A percentile compares a stretch with the other conserved stretches of the same genome.
Conservation (phyloP, 2,113 vertebrate species). For the Petrocephalus zakoni region DNA sequence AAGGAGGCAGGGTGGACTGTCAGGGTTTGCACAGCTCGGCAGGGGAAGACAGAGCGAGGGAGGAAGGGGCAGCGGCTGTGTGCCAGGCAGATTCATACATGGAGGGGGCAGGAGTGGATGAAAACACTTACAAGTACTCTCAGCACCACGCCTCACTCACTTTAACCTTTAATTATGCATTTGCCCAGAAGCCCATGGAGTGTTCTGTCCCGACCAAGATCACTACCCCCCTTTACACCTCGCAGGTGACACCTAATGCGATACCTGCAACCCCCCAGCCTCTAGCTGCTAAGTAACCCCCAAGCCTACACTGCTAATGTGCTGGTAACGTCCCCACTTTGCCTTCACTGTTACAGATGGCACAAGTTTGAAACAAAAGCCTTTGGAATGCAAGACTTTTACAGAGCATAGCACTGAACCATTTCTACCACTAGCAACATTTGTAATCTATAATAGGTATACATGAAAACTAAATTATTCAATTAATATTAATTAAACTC, state of each 20-base stretch:
- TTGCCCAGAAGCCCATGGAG: not conserved
- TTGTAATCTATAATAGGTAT: not conserved
- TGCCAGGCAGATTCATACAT: not conserved
- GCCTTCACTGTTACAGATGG: not conserved
- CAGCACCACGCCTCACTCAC: not conserved
- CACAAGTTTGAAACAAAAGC: not conserved
- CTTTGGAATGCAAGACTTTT: not conserved
- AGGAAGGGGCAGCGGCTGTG: not conserved
- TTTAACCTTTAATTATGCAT: constrained; percentile 4
- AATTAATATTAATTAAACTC: not conserved
- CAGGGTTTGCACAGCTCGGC: constrained; percentile 44
- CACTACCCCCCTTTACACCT: not conserved
- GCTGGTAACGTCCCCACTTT: not conserved
- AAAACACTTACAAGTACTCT: not conserved
- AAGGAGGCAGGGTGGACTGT: constrained; percentile 63
- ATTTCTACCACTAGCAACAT: not conserved
- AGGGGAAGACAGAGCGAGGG: constrained; percentile 10
- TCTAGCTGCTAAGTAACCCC: not conserved
- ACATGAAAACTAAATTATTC: not conserved
- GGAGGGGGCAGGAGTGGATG: constrained; percentile 21
- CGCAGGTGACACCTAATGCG: not conserved
- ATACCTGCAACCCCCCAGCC: not conserved
- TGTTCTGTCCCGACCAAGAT: not conserved
- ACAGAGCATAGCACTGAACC: not conserved
- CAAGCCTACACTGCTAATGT: not conserved